A percentile compares a stretch with the other conserved stretches of the same genome.
Conservation (phyloP, 1,140 invertebrate species). For the Caenorhabditis brenneri region DNA sequence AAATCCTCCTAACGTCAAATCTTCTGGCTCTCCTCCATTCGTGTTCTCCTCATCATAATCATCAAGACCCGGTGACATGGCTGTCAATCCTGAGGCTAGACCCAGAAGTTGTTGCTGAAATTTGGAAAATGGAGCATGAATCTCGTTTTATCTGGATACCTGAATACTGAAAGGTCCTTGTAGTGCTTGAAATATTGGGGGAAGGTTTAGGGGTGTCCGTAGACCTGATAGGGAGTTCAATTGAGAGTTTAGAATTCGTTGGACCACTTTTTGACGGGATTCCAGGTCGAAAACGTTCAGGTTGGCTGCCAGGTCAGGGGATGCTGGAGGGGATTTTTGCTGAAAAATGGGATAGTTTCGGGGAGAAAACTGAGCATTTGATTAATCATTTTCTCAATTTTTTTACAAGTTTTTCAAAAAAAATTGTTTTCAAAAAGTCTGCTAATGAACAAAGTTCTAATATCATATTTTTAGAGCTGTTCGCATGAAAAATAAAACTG, state of each 20-base stretch:
- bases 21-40: slow-evolving; percentile 51
- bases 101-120: slow-evolving; percentile 57
- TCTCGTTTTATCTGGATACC: neutral
- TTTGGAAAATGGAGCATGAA: neutral
- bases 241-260: slow-evolving; percentile 2
- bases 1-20: slow-evolving; percentile 53
- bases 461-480: too few species aligned
- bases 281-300: slow-evolving; percentile 30
- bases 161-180: slow-evolving; percentile 24
- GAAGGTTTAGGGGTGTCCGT: neutral
- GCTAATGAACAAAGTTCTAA: too few species aligned
- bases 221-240: neutral
- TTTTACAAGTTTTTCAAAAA: too few species aligned
- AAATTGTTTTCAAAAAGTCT: too few species aligned
- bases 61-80: slow-evolving; percentile 45
- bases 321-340: neutral
- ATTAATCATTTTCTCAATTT: too few species aligned
- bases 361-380: too few species aligned
- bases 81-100: slow-evolving; percentile 48
- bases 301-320: neutral
- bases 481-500: too few species aligned
- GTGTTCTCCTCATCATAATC: slow-evolving; percentile 54
- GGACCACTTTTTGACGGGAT: slow-evolving; percentile 15
- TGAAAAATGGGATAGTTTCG: too few species aligned
- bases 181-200: slow-evolving; percentile 26